Conservation (phyloP, 2,888 invertebrate genomes). For the Drosophila differens region DNA sequence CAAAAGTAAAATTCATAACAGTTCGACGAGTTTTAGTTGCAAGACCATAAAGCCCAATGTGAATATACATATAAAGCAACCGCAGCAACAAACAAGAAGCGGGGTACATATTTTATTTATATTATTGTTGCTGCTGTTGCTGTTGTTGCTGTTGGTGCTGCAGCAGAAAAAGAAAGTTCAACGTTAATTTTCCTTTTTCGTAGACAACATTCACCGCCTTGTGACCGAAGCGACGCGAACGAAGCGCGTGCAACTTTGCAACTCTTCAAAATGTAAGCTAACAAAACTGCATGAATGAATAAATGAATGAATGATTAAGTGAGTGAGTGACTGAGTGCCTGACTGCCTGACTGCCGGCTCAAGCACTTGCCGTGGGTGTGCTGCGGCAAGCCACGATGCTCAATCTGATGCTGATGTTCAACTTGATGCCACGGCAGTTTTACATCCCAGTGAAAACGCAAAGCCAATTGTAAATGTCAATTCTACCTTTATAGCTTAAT, state of each 20-base stretch:
- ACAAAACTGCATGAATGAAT: conserved; percentile 76
- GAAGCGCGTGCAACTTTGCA: conserved; percentile 73
- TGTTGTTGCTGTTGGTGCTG: conserved; percentile 40
- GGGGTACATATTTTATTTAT: conserved; percentile 73
- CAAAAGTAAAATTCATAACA: conserved; percentile 74
- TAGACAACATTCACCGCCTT: conserved; percentile 75
- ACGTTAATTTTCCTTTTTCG: conserved; percentile 76
- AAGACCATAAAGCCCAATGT: conserved; percentile 60
- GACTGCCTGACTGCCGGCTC: conserved; percentile 17
- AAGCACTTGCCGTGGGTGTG: conserved; percentile 63
- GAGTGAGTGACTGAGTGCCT: conserved; percentile 41
- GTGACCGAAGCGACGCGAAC: conserved; percentile 44
- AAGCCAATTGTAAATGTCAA: conserved; percentile 60
- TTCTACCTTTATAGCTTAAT: conserved; percentile 68
- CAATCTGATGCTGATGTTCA: conserved; percentile 19
- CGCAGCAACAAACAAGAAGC: conserved; percentile 37
- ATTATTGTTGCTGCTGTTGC: conserved; percentile 50
- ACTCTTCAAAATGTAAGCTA: conserved; percentile 72
- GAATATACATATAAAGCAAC: conserved; percentile 46
- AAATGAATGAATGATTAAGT: conserved; percentile 62
- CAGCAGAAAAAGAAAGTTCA: conserved; percentile 77
- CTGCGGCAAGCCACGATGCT: conserved; percentile 38
- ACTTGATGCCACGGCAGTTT: conserved; percentile 37
- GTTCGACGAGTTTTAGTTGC: conserved; percentile 62
- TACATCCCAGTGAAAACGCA: conserved; percentile 58